Evolutionary conservation across 2,113 vertebrate species (phyloP).

Genomic region (Nasalis larvatus): DNA sequence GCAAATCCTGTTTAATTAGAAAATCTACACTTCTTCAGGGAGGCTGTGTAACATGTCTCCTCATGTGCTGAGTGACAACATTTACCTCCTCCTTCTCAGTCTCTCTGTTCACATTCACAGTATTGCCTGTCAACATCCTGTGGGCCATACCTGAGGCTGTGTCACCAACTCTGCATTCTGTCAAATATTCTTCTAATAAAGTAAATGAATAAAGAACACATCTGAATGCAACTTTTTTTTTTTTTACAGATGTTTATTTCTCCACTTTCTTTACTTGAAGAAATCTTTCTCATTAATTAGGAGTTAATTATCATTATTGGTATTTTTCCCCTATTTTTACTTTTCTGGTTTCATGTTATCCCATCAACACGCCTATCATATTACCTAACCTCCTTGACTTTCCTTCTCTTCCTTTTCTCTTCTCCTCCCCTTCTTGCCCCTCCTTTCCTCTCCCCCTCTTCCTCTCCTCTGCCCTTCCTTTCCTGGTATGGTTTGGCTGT

Average conservation of each 20-base stretch:
- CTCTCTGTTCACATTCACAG: background rate
- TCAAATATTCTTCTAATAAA: background rate
- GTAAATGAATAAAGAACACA: background rate
- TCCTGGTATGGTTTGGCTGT: no score
- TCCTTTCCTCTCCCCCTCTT: accelerated
- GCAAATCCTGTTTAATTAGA: background rate
- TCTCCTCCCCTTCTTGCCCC: background rate
- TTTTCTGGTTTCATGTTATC: background rate
- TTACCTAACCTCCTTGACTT: background rate
- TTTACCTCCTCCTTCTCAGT: background rate
- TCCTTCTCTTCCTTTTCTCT: background rate
- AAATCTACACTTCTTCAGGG: background rate
- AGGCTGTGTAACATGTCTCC: background rate
- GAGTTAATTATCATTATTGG: background rate
- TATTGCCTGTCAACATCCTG: background rate
- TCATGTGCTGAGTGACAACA: accelerated
- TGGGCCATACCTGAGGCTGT: background rate
- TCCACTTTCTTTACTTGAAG: background rate
- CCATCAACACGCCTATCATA: background rate
- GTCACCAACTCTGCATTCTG: background rate
- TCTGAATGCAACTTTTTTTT: background rate
- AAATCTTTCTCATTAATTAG: background rate
- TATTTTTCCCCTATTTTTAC: background rate
- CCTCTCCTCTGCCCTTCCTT: accelerated
- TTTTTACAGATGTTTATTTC: background rate